These are phyloP conservation scores for Rhea pennata DNA, from an alignment of 2,113 vertebrate species.

Conservation along the genomic window DNA sequence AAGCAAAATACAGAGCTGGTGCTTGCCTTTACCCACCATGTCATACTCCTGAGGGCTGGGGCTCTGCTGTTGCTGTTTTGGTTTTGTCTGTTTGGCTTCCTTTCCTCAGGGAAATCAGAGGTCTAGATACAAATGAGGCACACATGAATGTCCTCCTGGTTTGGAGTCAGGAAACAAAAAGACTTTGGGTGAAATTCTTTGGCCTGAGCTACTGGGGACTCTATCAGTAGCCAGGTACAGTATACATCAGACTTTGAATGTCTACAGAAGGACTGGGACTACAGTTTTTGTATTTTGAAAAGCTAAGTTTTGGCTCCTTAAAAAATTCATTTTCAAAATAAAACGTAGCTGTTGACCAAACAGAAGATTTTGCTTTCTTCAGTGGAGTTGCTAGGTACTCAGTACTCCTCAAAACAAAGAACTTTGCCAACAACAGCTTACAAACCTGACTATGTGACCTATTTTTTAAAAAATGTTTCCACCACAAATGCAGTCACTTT, in stretches of 20 bases:
- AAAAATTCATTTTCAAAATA: not conserved
- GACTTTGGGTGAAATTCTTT: not conserved
- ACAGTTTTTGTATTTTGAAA: accelerated
- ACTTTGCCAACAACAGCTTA: not conserved
- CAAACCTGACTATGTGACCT: not conserved
- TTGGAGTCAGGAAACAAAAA: not conserved
- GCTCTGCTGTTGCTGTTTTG: not conserved
- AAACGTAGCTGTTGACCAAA: not conserved
- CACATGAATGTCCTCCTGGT: not conserved
- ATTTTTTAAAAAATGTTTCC: accelerated
- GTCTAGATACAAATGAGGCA: not conserved
- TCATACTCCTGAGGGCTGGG: not conserved
- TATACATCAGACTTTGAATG: not conserved
- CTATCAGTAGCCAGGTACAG: not conserved
- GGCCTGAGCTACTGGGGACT: not conserved
- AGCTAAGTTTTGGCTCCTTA: not conserved
- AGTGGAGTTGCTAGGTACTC: accelerated
- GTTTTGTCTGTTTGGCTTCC: not conserved
- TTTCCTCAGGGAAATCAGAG: not conserved
- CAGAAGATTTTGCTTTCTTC: not conserved
- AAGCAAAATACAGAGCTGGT: not conserved
- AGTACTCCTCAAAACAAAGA: not conserved
- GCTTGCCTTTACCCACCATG: not conserved
- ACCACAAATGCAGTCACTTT: not conserved
- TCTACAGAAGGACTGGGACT: not conserved